A percentile compares a stretch with the other conserved stretches of the same genome.
phyloP scores from a whole-genome alignment of 2,888 invertebrate species.

The Pyrrhosoma nymphula region DNA sequence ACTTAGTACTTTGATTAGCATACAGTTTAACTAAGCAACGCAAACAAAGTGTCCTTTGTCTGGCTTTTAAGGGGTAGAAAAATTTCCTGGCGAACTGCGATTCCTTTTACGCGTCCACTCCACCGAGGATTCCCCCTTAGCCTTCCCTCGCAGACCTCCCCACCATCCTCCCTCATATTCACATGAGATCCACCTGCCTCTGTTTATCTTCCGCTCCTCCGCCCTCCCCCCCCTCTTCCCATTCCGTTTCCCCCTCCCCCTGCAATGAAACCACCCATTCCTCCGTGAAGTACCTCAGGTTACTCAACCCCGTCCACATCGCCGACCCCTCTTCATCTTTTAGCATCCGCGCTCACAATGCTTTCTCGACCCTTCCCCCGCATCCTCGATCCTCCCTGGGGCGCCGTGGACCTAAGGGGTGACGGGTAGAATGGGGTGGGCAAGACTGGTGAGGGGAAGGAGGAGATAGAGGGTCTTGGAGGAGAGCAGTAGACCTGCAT shows the following conservation, averaged over 20 bases:
- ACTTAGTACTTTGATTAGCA: not conserved
- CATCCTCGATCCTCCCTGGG: not conserved
- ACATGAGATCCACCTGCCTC: constrained; percentile 59
- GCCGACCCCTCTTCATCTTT: constrained; percentile 15
- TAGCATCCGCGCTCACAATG: not conserved
- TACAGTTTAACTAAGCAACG: not conserved
- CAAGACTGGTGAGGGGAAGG: not conserved
- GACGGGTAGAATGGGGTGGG: too few relatives aligned
- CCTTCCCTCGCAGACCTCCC: not conserved
- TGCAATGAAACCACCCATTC: not conserved
- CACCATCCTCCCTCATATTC: not conserved
- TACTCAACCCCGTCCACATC: not conserved
- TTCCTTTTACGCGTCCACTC: not conserved
- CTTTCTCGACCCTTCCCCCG: not conserved
- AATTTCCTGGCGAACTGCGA: not conserved
- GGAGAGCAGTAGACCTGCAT: too few relatives aligned
- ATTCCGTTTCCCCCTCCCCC: not conserved
- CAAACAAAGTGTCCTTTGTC: not conserved
- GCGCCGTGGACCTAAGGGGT: too few relatives aligned
- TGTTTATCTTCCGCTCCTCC: constrained; percentile 61
- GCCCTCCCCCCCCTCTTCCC: not conserved
- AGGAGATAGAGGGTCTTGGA: not conserved
- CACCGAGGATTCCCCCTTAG: not conserved
- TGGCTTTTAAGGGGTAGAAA: not conserved
- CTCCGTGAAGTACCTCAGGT: not conserved